Evolutionary conservation across 2,113 vertebrate species (phyloP), one percentile per base, ranked within the genome.

Genomic region (Mastomys coucha): DNA sequence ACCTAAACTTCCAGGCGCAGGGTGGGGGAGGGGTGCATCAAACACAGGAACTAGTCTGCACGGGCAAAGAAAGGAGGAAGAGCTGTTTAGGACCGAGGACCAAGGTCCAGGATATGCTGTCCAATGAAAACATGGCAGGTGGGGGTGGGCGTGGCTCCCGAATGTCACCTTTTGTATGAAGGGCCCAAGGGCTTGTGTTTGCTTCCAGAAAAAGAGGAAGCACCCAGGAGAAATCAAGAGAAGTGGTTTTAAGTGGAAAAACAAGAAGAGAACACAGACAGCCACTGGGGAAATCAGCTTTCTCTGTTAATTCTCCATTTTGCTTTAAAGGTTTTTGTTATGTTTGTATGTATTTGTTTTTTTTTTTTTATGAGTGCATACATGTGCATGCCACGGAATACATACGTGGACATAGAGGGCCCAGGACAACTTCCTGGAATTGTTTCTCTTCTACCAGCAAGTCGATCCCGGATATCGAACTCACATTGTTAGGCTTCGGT

Each of bases 161-260:
- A 51, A 60, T 49, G 69, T 28, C 63, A 73, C 39, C 70, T 92
- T 65, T 67, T 91, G 31, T 72, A 28, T n/a, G 87, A 88, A n/a
- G 85, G 19, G 3, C 56, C 36, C 85, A 63, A n/a, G 42, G 58
- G 60, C 36, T 70, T 65, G n/a, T 45, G 19, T 87, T 67, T 91
- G 31, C 87, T 89, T 87, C 56, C 58, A 89, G 89, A 92, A 92
- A 77, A 69, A 69, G 22, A 63, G 77, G 88, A 93, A 81, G 26
- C 31, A 31, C 53, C 31, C 13, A 12, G 13, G 67, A 91, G 91
- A 78, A 91, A 75, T 31, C 49, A 67, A 67, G 16, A 4, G 7
- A 85, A 58, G 13, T 51, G 14, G 78, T 91, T 91, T 65, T 31
- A 72, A 31, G 2, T 42, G 4, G 76, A 10, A 49, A 36, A 69